Conservation (phyloP, 2,113 vertebrate genomes). For the Barnardius zonarius region DNA sequence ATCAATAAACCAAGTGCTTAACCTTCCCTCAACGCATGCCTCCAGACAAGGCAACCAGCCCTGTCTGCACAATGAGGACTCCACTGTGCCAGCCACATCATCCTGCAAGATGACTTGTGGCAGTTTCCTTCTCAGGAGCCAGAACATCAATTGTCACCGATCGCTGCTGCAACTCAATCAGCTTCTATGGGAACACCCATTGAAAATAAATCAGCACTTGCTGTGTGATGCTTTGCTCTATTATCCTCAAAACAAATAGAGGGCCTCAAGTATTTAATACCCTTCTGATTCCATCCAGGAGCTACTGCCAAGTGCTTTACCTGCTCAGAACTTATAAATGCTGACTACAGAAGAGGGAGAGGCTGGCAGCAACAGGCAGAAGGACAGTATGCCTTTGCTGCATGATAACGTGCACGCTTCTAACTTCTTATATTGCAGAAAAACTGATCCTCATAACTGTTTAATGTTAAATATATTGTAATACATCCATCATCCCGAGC, state of each 20-base stretch:
- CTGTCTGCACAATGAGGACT: neutral
- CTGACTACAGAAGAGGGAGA: neutral
- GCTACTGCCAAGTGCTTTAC: neutral
- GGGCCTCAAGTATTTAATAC: neutral
- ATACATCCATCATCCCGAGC: neutral
- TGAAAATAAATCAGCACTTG: neutral
- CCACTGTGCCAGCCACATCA: neutral
- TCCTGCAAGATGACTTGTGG: neutral
- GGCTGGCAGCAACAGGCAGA: neutral
- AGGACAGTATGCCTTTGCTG: neutral
- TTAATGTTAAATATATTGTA: neutral
- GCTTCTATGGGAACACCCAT: neutral
- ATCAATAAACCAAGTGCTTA: constrained; percentile 9
- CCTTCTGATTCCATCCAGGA: neutral
- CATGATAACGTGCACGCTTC: neutral
- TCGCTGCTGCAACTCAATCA: neutral
- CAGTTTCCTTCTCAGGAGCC: neutral
- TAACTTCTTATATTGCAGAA: neutral
- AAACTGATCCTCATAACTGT: neutral
- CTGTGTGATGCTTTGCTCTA: neutral
- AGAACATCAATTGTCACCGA: neutral
- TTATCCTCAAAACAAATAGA: neutral
- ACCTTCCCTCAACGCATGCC: neutral
- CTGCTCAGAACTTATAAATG: neutral
- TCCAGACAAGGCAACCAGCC: neutral